phyloP scores from a whole-genome alignment of 1,140 invertebrate species.

The Adelges cooleyi region DNA sequence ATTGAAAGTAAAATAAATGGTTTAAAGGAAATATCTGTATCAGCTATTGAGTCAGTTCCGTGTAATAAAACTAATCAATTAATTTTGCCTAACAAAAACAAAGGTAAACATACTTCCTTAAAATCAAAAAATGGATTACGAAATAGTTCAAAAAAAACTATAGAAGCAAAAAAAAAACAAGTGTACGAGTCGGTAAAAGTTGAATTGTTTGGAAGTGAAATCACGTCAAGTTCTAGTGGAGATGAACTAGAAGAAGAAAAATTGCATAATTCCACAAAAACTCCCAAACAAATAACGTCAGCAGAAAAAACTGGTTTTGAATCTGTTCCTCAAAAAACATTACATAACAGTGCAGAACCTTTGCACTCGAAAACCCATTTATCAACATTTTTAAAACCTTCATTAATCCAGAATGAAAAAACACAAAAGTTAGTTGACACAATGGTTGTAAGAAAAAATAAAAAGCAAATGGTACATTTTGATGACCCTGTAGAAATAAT shows the following conservation, averaged over 20 bases:
- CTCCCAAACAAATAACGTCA: no score
- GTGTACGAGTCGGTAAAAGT: conserved; percentile 8
- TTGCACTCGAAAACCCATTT: not conserved
- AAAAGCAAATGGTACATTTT: conserved; percentile 14
- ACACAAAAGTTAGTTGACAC: not conserved
- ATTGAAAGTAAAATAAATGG: not conserved
- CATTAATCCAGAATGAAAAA: not conserved
- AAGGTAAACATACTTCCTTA: not conserved
- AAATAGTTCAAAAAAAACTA: not conserved
- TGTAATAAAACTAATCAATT: not conserved
- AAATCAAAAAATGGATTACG: not conserved
- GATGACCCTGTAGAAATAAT: conserved; percentile 9
- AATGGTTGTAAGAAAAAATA: not conserved
- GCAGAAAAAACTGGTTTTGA: conserved; percentile 13
- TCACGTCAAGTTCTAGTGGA: not conserved
- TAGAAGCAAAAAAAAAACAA: conserved; percentile 5
- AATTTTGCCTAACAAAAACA: not conserved
- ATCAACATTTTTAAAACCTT: not conserved
- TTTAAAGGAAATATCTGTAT: not conserved
- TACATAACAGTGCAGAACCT: not conserved
- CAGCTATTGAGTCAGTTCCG: not conserved
- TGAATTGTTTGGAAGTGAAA: conserved; percentile 21
- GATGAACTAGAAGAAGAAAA: not conserved
- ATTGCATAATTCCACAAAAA: no score
- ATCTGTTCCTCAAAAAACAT: not conserved